A percentile compares a stretch with the other conserved stretches of the same genome.
Evolutionary conservation across 2,888 invertebrate species (phyloP).

Genomic region (Lottia gigantea): DNA sequence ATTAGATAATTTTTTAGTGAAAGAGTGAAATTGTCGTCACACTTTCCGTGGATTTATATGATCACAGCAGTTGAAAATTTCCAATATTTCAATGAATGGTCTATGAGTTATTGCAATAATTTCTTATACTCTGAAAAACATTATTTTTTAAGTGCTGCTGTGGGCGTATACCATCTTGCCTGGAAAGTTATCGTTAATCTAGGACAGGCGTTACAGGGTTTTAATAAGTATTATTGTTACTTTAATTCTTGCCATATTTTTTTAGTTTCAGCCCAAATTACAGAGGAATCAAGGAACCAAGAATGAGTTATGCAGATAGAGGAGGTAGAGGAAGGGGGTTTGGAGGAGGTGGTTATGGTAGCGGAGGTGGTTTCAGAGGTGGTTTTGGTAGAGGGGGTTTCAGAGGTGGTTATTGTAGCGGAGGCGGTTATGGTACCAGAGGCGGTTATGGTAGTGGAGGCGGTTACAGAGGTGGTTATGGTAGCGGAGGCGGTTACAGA

Average conservation of each 20-base stretch:
- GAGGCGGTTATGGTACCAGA: conserved; percentile 19
- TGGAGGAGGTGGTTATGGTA: conserved; percentile 44
- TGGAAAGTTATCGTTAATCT: too few relatives aligned
- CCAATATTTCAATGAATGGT: too few relatives aligned
- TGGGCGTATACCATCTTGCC: too few relatives aligned
- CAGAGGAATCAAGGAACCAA: conserved; percentile 31
- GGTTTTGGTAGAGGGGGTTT: neutral
- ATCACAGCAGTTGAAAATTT: too few relatives aligned
- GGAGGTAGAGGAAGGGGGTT: conserved; percentile 15
- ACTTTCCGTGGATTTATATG: too few relatives aligned
- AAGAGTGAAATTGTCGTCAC: too few relatives aligned
- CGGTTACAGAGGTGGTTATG: conserved; percentile 19
- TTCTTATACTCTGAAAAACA: too few relatives aligned
- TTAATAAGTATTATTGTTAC: neutral
- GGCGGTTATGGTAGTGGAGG: conserved; percentile 53
- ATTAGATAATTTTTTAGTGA: too few relatives aligned
- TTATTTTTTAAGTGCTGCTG: too few relatives aligned
- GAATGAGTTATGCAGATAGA: conserved; percentile 34
- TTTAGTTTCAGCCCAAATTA: conserved; percentile 28
- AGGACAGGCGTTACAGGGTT: too few relatives aligned
- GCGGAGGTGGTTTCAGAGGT: conserved; percentile 35
- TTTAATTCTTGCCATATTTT: neutral
- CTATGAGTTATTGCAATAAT: too few relatives aligned
- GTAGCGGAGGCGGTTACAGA: neutral
- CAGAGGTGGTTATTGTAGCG: neutral